Conservation (phyloP, 1,140 invertebrate species). For the Hormaphis cornu region DNA sequence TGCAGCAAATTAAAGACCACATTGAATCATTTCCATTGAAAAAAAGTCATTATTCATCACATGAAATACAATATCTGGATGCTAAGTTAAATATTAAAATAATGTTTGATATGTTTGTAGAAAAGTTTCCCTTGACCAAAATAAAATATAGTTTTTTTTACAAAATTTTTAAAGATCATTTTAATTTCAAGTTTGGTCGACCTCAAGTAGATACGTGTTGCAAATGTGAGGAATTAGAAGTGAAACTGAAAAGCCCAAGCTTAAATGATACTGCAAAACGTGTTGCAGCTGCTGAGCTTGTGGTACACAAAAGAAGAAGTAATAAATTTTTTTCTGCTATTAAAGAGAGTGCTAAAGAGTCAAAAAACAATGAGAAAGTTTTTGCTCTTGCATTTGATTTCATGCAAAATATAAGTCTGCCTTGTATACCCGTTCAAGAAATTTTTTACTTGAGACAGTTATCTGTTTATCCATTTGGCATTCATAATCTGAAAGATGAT, state of each 20-base stretch:
- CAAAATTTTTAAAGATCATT: conserved; percentile 35
- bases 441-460: too few relatives aligned
- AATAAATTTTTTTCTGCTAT: conserved; percentile 39
- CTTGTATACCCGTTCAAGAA: conserved; percentile 36
- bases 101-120: not conserved
- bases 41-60: not conserved
- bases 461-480: conserved; percentile 38
- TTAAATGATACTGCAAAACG: conserved; percentile 37
- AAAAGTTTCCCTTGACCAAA: not conserved
- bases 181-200: conserved; percentile 35
- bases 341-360: conserved; percentile 37
- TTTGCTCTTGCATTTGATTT: conserved; percentile 39
- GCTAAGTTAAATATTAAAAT: not conserved
- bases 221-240: conserved; percentile 25
- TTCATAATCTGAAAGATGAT: conserved; percentile 38
- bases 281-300: conserved; percentile 38
- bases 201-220: conserved; percentile 35
- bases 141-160: not conserved
- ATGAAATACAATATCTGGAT: not conserved
- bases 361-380: conserved; percentile 33
- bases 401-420: conserved; percentile 40
- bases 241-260: conserved; percentile 14
- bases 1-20: not conserved
- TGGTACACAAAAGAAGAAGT: conserved; percentile 36
- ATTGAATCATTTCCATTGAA: not conserved